Evolutionary conservation across 2,888 invertebrate genomes (phyloP).

Genomic region (Xanthia icteritia): DNA sequence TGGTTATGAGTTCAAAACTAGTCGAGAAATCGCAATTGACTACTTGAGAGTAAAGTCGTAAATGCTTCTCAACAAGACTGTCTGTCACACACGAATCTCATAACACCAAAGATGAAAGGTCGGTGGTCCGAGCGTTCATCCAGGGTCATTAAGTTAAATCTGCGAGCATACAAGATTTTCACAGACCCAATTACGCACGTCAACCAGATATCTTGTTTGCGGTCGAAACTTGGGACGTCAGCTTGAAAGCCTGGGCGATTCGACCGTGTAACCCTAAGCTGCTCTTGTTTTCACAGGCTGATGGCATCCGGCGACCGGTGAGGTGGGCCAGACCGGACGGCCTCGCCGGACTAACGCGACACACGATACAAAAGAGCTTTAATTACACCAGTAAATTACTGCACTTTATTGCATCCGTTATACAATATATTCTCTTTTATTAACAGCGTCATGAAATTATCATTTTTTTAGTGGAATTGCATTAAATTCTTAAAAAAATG

Average conservation of each 20-base stretch:
- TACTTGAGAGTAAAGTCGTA: background rate
- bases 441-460: slow-evolving; percentile 27
- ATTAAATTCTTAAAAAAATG: slow-evolving; percentile 6
- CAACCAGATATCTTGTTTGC: slow-evolving; percentile 54
- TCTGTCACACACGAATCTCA: background rate
- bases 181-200: slow-evolving; percentile 39
- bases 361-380: slow-evolving; percentile 54
- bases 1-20: background rate
- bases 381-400: slow-evolving; percentile 54
- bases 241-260: slow-evolving; percentile 54
- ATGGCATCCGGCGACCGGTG: slow-evolving; percentile 64
- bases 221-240: slow-evolving; percentile 55
- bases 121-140: slow-evolving; percentile 8
- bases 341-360: slow-evolving; percentile 33
- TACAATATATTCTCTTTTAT: slow-evolving; percentile 42
- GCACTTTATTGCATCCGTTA: slow-evolving; percentile 44
- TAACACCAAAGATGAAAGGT: slow-evolving; percentile 1
- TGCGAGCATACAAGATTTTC: slow-evolving; percentile 66
- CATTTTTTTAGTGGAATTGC: slow-evolving; percentile 23
- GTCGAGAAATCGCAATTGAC: background rate
- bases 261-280: slow-evolving; percentile 55
- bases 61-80: background rate
- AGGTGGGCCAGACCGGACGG: slow-evolving; percentile 45
- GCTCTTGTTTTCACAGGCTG: slow-evolving; percentile 54
- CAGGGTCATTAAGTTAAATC: slow-evolving; percentile 15